A percentile compares a stretch with the other conserved stretches of the same genome.
Evolutionary conservation across 2,797 vertebrate genomes (phyloP).

Genomic region (Mergus octosetaceus): DNA sequence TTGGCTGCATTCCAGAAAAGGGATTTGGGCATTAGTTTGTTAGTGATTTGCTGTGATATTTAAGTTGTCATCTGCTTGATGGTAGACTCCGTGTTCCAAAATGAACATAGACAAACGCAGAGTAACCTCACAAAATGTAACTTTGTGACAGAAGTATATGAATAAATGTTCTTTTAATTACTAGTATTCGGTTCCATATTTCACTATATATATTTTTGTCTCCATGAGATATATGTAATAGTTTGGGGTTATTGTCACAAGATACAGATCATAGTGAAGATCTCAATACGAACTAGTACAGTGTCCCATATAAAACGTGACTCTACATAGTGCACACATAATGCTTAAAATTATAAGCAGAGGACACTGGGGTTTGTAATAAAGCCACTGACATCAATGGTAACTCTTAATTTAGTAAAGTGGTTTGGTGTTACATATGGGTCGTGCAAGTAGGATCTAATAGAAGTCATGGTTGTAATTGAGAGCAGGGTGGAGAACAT

Average conservation of each 20-base stretch:
- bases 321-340: not conserved
- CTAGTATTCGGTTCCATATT: not conserved
- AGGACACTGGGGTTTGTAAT: not conserved
- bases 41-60: not conserved
- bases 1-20: not conserved
- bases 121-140: not conserved
- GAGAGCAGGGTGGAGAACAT: not conserved
- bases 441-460: not conserved
- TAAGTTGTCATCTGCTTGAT: not conserved
- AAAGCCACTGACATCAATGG: not conserved
- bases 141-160: not conserved
- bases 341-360: not conserved
- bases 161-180: not conserved
- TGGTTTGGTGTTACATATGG: not conserved
- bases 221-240: not conserved
- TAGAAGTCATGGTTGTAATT: not conserved
- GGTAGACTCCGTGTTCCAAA: not conserved
- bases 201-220: not conserved
- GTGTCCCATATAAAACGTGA: not conserved
- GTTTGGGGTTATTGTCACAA: not conserved
- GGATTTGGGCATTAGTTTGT: not conserved
- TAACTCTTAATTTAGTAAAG: not conserved
- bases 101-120: not conserved
- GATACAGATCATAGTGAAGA: not conserved
- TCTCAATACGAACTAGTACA: not conserved